phyloP scores from a whole-genome alignment of 1,140 invertebrate genomes.

The Luehdorfia chinensis region DNA sequence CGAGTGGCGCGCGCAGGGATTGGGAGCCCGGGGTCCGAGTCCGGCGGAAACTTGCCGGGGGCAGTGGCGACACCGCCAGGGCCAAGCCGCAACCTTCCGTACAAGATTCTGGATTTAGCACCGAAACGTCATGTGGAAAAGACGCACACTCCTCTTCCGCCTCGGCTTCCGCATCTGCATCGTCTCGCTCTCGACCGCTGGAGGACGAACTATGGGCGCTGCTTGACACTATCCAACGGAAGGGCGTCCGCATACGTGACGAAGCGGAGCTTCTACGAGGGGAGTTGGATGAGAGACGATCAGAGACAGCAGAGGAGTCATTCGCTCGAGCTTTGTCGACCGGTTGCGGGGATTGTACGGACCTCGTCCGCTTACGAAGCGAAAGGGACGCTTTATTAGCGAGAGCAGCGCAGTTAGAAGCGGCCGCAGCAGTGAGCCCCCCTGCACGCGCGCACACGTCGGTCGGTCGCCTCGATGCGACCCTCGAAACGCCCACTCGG shows the following conservation, averaged over 20 bases:
- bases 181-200: constrained; percentile 51
- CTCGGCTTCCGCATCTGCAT: constrained; percentile 63
- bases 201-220: constrained; percentile 92
- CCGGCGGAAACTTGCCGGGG: constrained; percentile 81
- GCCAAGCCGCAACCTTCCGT: constrained; percentile 83
- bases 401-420: constrained; percentile 84
- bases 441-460: constrained; percentile 29
- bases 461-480: constrained; percentile 74
- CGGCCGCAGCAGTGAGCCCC: constrained; percentile 74
- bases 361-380: constrained; percentile 77
- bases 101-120: constrained; percentile 91
- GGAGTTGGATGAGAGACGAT: constrained; percentile 68
- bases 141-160: constrained; percentile 84
- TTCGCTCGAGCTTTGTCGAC: constrained; percentile 71
- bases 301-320: constrained; percentile 69
- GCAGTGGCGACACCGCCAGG: constrained; percentile 78
- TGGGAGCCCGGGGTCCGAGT: constrained; percentile 89
- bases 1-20: constrained; percentile 75
- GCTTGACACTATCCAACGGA: constrained; percentile 89
- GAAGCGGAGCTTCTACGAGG: constrained; percentile 77
- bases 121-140: constrained; percentile 87
- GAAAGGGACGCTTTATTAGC: constrained; percentile 85
- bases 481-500: constrained; percentile 74
- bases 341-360: constrained; percentile 57
- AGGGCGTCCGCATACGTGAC: constrained; percentile 85